Evolutionary conservation across 1,140 invertebrate species (phyloP).

Genomic region (Hydropsyche tenuis): DNA sequence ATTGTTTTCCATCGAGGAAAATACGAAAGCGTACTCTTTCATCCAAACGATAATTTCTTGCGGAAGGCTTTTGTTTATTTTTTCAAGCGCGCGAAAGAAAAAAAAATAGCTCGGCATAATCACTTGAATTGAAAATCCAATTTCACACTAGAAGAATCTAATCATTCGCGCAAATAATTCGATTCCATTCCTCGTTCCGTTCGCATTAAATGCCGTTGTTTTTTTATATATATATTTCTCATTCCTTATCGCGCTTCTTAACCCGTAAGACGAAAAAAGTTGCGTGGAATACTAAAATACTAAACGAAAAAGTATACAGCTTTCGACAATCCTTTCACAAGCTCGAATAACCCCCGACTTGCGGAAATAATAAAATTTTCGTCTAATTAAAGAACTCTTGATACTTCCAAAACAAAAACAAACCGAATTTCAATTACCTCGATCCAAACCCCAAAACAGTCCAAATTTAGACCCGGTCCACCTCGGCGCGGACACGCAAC

Average conservation of each 20-base stretch:
- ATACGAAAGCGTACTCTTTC: no score
- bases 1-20: no score
- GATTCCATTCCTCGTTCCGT: conserved; percentile 46
- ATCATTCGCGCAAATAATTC: conserved; percentile 50
- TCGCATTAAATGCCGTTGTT: conserved; percentile 21
- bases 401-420: no score
- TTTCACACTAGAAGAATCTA: conserved; percentile 49
- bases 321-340: no score
- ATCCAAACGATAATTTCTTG: no score
- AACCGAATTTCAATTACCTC: no score
- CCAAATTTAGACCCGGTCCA: no score
- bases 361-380: not conserved
- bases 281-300: conserved; percentile 2
- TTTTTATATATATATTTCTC: conserved; percentile 19
- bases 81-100: no score
- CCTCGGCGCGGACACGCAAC: not conserved
- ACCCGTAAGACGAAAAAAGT: not conserved
- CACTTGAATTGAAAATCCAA: conserved; percentile 48
- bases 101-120: conserved; percentile 28
- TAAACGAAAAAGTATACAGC: no score
- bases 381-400: not conserved
- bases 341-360: no score
- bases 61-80: no score
- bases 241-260: not conserved
- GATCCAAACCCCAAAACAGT: no score